These are phyloP conservation scores for Willowsia nigromaculata DNA, from an alignment of 2,888 invertebrate genomes.

Conservation along the genomic window DNA sequence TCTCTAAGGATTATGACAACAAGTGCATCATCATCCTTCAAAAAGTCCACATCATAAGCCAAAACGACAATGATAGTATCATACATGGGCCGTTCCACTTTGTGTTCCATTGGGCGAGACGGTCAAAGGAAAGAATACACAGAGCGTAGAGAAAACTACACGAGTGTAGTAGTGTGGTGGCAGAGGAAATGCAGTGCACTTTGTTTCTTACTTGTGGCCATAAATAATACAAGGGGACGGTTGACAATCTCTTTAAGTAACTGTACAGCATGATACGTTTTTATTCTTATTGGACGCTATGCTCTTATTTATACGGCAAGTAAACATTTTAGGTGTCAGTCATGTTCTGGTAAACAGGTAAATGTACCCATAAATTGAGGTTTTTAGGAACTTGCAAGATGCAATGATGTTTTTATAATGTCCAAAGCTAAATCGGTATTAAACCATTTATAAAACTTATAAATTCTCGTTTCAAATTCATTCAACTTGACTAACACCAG, in stretches of 20 bases:
- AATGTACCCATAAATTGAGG: too few species aligned
- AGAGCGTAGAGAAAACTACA: not conserved
- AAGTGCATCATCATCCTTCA: slow-evolving; percentile 64
- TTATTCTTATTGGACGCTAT: too few species aligned
- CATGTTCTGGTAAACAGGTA: too few species aligned
- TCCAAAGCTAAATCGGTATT: too few species aligned
- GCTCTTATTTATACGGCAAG: too few species aligned
- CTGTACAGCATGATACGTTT: not conserved
- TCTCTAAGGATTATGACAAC: slow-evolving; percentile 61
- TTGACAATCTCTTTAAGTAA: slow-evolving; percentile 61
- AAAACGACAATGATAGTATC: slow-evolving; percentile 33
- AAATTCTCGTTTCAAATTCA: too few species aligned
- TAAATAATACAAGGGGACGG: slow-evolving; percentile 54
- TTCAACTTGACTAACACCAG: too few species aligned
- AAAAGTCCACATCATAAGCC: slow-evolving; percentile 48
- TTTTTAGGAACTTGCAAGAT: too few species aligned
- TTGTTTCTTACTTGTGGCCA: slow-evolving; percentile 44
- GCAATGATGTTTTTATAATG: too few species aligned
- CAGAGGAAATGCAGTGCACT: slow-evolving; percentile 27
- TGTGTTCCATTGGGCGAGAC: not conserved
- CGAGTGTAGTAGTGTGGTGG: not conserved
- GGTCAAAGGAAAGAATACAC: slow-evolving; percentile 1
- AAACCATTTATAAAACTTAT: too few species aligned
- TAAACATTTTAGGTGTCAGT: too few species aligned
- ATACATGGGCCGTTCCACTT: slow-evolving; percentile 30